Conservation (phyloP, 2,888 invertebrate genomes). For the Lasioglossum vierecki region DNA sequence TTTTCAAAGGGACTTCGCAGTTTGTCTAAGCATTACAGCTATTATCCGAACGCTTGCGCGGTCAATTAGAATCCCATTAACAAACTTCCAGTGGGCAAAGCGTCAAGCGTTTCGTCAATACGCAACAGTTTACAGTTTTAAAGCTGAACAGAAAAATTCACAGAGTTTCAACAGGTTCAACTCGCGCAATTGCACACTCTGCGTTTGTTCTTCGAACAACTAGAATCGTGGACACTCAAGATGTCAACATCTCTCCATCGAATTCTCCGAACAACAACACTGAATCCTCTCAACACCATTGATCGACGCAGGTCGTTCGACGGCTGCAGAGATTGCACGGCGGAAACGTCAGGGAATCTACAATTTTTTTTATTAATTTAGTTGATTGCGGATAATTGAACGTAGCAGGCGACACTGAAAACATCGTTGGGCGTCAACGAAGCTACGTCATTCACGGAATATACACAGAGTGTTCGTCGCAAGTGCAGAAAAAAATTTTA, state of each 20-base stretch:
- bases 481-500: not conserved
- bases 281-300: not conserved
- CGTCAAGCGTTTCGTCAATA: not conserved
- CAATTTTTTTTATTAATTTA: not conserved
- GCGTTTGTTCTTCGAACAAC: not conserved
- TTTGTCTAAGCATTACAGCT: not conserved
- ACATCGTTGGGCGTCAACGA: constrained; percentile 4
- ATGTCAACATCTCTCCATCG: not conserved
- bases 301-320: not conserved
- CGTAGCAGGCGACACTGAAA: not conserved
- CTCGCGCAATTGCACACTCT: not conserved
- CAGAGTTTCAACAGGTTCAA: not conserved
- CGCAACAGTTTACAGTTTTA: not conserved
- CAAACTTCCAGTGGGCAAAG: not conserved
- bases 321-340: not conserved
- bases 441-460: constrained; percentile 15
- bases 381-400: not conserved
- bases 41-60: not conserved
- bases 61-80: constrained; percentile 1
- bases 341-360: not conserved
- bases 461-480: not conserved
- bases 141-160: not conserved
- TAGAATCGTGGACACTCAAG: not conserved
- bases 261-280: not conserved
- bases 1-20: not conserved